Evolutionary conservation across 2,888 invertebrate species (phyloP).

Genomic region (Endotricha flammealis): DNA sequence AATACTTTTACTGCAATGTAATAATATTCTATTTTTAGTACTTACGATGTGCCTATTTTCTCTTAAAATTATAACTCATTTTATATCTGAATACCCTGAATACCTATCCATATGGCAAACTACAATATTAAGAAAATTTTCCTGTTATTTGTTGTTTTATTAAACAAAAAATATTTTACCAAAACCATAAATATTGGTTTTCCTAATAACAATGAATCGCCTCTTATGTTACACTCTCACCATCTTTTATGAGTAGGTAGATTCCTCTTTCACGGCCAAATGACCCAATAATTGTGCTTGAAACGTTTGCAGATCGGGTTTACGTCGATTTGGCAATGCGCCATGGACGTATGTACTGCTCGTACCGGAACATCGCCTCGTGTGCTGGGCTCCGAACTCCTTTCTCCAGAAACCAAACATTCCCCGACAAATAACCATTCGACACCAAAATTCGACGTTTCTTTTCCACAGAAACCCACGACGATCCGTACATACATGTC

Average conservation of each 20-base stretch:
- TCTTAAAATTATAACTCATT: background rate
- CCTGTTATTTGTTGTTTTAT: too few relatives aligned
- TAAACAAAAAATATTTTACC: too few relatives aligned
- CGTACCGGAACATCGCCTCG: conserved; percentile 2
- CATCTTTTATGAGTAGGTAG: background rate
- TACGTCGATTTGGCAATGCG: conserved; percentile 5
- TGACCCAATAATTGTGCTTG: conserved; percentile 7
- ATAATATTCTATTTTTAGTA: conserved; percentile 8
- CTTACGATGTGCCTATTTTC: background rate
- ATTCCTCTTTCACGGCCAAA: conserved; percentile 1
- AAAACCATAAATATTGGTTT: too few relatives aligned
- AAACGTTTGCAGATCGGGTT: conserved; percentile 5
- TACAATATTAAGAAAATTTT: too few relatives aligned
- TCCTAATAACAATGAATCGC: background rate
- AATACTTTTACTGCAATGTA: conserved; percentile 20
- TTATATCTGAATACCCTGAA: too few relatives aligned
- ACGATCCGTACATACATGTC: conserved; percentile 46
- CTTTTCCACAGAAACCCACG: conserved; percentile 34
- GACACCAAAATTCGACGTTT: conserved; percentile 42
- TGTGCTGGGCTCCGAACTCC: background rate
- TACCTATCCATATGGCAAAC: too few relatives aligned
- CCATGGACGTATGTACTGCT: conserved; percentile 3
- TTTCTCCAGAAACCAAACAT: background rate
- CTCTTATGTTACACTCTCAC: background rate
- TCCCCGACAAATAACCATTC: conserved; percentile 15